Evolutionary conservation across 2,888 invertebrate genomes (phyloP), one percentile per base, ranked within the genome.

Genomic region (Drosophila imparisetae): DNA sequence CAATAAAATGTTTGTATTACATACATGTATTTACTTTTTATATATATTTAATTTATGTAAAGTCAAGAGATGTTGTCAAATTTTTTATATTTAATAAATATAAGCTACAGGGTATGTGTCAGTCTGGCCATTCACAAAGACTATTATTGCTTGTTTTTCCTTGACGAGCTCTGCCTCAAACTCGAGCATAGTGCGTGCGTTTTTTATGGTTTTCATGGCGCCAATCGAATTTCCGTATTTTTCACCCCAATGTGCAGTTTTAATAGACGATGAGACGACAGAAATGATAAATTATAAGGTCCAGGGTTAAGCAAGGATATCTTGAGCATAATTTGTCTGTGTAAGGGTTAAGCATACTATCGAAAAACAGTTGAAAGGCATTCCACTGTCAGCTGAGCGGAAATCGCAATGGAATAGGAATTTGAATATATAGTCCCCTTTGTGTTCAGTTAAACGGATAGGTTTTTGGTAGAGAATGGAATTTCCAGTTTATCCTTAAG

Each of bases 181-280:
- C 57, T 42, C 38, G 48, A 60, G 67, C 45, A 58, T 38, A 38
- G 57, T 72, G 82, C 78, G 81, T 66, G 81, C 30, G 62, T 50
- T 75, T 86, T 89, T 86, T 86, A 86, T 81, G 77, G 75, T 69
- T 74, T 89, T 79, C 38, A 40, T 89, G 85, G 85, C 85, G 85
- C 85, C 85, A 89, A 81, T 71, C 72, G 79, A 75, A 75, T 29
- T 38, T 55, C 38, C 55, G n/a, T 70, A 68, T 64, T 42, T 63
- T 45, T 49, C 21, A n/a, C n/a, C 32, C 55, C 57, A 34, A 52
- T 36, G 62, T 45, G 29, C 53, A 64, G 52, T 71, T 79, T 70
- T 66, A 83, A 71, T 69, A 50, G 63, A 66, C 66, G 64, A 66
- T 69, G 67, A 73, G 66, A 59, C 65, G 67, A 57, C 52, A 55